Evolutionary conservation across 2,113 vertebrate genomes (phyloP).

Genomic region (Percina caprodes): DNA sequence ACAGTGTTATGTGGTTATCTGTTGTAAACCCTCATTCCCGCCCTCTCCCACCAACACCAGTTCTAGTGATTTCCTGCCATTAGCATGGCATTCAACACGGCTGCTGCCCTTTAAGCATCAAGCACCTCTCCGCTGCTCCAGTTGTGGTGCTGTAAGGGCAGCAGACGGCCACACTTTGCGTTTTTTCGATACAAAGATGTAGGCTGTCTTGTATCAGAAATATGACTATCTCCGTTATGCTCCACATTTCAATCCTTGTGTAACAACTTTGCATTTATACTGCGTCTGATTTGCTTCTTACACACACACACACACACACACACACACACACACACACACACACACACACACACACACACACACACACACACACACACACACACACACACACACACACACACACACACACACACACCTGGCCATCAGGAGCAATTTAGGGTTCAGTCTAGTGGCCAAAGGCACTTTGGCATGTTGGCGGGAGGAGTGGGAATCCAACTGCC

Average conservation of each 20-base stretch:
- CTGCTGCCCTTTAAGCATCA: slow-evolving; percentile 21
- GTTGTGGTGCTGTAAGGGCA: neutral
- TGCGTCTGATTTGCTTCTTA: neutral
- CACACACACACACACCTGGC: no score
- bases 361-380: no score
- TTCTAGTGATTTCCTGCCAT: neutral
- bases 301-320: neutral
- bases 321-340: neutral
- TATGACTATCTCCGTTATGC: slow-evolving; percentile 17
- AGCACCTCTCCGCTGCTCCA: neutral
- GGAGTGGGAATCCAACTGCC: no score
- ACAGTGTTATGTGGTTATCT: no score
- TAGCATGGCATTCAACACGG: neutral
- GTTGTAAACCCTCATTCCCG: no score
- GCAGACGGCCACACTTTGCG: slow-evolving; percentile 42
- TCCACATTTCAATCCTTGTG: neutral
- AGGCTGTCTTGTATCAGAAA: slow-evolving; percentile 2
- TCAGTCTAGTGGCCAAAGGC: no score
- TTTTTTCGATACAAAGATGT: slow-evolving; percentile 32
- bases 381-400: no score
- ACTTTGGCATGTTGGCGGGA: no score
- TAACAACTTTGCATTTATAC: neutral
- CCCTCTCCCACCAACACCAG: no score
- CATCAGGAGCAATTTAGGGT: no score
- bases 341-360: neutral